phyloP scores from a whole-genome alignment of 2,888 invertebrate species.

The Cosmorhoe ocellata region DNA sequence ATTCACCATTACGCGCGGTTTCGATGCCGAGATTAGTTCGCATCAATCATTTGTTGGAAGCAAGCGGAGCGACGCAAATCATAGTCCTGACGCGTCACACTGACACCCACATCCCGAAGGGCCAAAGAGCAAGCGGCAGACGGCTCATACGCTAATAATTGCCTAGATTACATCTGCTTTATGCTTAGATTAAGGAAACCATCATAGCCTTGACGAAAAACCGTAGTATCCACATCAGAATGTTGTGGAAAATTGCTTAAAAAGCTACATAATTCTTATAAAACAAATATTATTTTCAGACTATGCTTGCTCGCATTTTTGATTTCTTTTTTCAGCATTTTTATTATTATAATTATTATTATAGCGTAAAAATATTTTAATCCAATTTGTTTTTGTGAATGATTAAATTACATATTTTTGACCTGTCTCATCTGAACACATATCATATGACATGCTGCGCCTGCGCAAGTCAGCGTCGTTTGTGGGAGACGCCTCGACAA shows the following conservation, averaged over 20 bases:
- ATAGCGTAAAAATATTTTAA: too few species aligned
- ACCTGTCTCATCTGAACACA: slow-evolving; percentile 31
- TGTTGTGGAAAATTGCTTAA: too few species aligned
- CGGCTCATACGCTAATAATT: background rate
- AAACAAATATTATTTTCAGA: too few species aligned
- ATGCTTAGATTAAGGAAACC: too few species aligned
- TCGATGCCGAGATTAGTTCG: slow-evolving; percentile 66
- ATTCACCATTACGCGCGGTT: slow-evolving; percentile 63
- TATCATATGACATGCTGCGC: slow-evolving; percentile 48
- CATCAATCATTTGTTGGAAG: slow-evolving; percentile 71
- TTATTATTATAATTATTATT: too few species aligned
- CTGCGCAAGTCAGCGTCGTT: slow-evolving; percentile 51
- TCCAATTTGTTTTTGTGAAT: too few species aligned
- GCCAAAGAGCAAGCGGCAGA: slow-evolving; percentile 18
- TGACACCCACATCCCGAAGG: slow-evolving; percentile 70
- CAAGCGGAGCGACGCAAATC: slow-evolving; percentile 78
- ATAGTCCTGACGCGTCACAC: slow-evolving; percentile 72
- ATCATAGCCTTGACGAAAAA: too few species aligned
- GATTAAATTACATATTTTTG: too few species aligned
- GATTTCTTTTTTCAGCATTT: too few species aligned
- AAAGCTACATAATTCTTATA: too few species aligned
- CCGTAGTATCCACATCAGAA: too few species aligned
- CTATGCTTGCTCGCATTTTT: too few species aligned
- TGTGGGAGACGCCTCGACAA: slow-evolving; percentile 68
- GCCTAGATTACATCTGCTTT: background rate